phyloP scores from a whole-genome alignment of 2,113 vertebrate species.

The Actenoides hombroni region DNA sequence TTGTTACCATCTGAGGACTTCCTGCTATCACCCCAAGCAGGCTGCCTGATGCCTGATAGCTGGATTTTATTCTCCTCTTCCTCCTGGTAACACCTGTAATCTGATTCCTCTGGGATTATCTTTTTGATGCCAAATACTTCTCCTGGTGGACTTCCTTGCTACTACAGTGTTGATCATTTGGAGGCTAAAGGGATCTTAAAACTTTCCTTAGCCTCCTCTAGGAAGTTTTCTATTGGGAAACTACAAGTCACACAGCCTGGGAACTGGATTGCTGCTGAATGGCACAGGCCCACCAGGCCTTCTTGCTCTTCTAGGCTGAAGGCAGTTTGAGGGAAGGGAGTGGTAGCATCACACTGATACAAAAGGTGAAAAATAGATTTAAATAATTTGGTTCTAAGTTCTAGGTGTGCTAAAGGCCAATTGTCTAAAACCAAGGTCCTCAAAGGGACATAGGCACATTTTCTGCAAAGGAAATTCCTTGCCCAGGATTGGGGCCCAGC shows the following conservation, averaged over 20 bases:
- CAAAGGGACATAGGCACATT: not conserved
- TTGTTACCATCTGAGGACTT: not conserved
- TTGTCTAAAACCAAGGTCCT: not conserved
- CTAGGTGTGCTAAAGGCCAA: not conserved
- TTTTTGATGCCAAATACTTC: not conserved
- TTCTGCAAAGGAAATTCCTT: not conserved
- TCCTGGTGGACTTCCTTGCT: not conserved
- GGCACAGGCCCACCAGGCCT: not conserved
- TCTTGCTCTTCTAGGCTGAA: not conserved
- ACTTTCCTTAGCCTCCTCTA: not conserved
- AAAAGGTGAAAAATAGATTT: not conserved
- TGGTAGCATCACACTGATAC: not conserved
- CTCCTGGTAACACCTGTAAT: not conserved
- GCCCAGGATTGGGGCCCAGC: not conserved
- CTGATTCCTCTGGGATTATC: not conserved
- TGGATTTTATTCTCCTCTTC: not conserved
- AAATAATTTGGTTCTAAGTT: not conserved
- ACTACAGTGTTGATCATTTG: not conserved
- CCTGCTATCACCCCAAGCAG: not conserved
- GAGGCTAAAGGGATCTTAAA: not conserved
- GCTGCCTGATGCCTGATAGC: not conserved
- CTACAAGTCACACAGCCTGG: not conserved
- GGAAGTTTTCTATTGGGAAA: not conserved
- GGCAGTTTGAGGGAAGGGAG: not conserved
- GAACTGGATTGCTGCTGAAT: not conserved